Evolutionary conservation across 2,797 vertebrate genomes (phyloP).

Genomic region (Paramormyrops hopkinsi): DNA sequence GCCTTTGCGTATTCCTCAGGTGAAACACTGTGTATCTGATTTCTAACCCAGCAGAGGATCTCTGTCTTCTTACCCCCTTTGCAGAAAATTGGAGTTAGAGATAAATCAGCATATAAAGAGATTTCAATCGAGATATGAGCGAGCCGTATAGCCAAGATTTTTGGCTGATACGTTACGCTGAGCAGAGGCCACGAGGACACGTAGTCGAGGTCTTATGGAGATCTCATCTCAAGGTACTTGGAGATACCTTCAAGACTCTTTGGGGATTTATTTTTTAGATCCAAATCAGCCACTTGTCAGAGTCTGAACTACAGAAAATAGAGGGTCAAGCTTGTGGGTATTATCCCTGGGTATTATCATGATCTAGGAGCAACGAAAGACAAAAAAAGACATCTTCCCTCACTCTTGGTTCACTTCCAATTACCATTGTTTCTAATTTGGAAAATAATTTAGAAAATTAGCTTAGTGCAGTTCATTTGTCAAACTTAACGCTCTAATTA

Average conservation of each 20-base stretch:
- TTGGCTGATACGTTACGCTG: background rate
- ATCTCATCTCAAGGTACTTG: background rate
- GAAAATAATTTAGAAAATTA: background rate
- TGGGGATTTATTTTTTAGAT: constrained; percentile 4
- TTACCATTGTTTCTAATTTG: constrained; percentile 12
- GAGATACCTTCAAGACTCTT: background rate
- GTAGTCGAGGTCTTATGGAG: background rate
- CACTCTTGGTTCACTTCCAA: constrained; percentile 2
- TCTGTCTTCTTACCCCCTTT: background rate
- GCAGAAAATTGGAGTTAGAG: background rate
- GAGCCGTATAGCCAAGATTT: background rate
- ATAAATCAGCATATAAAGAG: background rate
- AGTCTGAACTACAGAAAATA: background rate
- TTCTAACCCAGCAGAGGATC: background rate
- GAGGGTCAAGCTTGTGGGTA: background rate
- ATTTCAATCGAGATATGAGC: background rate
- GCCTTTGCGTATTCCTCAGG: background rate
- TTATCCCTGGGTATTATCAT: background rate
- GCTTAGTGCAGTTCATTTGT: constrained; percentile 3
- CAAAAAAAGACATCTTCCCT: background rate
- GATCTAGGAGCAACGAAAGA: background rate
- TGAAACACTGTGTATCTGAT: background rate
- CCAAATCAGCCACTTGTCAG: background rate
- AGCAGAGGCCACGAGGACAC: background rate
- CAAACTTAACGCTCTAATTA: constrained; percentile 8